These are phyloP conservation scores for Chloroclystis v-ata DNA, from an alignment of 2,888 invertebrate genomes.

Conservation along the genomic window DNA sequence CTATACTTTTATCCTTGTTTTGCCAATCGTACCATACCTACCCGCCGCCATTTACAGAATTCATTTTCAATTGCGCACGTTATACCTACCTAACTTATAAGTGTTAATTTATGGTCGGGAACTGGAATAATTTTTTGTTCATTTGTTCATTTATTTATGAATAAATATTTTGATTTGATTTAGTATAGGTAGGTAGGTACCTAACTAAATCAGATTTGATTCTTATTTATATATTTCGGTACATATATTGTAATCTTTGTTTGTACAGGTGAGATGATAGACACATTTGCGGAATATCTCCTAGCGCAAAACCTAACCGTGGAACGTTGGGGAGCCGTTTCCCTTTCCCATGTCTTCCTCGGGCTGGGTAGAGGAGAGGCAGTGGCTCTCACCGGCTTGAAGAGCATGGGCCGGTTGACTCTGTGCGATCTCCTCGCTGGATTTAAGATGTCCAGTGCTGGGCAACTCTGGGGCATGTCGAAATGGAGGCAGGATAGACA, in stretches of 20 bases:
- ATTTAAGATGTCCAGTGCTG: slow-evolving; percentile 40
- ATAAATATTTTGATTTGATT: no score
- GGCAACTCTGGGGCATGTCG: slow-evolving; percentile 48
- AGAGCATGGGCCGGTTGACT: slow-evolving; percentile 44
- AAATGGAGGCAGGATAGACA: slow-evolving; percentile 40
- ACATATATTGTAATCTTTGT: no score
- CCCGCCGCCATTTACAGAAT: no score
- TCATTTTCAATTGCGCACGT: no score
- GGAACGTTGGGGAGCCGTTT: slow-evolving; percentile 32
- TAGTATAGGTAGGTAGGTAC: no score
- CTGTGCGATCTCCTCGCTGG: slow-evolving; percentile 55
- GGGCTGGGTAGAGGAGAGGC: slow-evolving; percentile 56
- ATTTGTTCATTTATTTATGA: no score
- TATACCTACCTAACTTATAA: no score
- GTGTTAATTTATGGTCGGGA: no score
- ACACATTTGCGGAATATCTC: slow-evolving; percentile 54
- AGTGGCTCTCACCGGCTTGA: slow-evolving; percentile 53
- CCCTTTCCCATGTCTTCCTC: slow-evolving; percentile 42
- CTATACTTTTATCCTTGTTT: no score
- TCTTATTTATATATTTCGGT: background rate
- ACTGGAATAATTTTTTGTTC: no score
- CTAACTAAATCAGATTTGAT: no score
- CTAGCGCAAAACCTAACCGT: slow-evolving; percentile 41
- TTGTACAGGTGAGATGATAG: slow-evolving; percentile 33
- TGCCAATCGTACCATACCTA: no score